A percentile compares a stretch with the other conserved stretches of the same genome.
These are phyloP conservation scores for Pogoniulus pusillus DNA, from an alignment of 2,797 vertebrate genomes.

Conservation along the genomic window DNA sequence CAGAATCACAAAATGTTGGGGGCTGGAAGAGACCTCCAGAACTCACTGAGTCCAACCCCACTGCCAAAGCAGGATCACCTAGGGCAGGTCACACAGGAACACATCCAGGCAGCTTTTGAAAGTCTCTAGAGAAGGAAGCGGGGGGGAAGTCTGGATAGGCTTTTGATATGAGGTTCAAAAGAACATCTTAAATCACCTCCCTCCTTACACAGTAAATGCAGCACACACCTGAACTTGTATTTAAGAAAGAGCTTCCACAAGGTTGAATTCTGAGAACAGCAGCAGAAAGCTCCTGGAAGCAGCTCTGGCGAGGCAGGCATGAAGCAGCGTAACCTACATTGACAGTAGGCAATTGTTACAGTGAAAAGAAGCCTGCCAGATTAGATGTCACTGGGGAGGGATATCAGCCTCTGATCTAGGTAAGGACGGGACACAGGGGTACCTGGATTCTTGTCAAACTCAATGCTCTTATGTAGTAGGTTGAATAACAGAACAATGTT, in stretches of 20 bases:
- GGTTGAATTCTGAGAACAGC: not conserved
- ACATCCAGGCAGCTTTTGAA: too few relatives aligned
- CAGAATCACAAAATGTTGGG: too few relatives aligned
- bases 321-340: not conserved
- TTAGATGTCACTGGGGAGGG: constrained; percentile 75
- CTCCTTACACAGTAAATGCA: not conserved
- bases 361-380: constrained; percentile 75
- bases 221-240: not conserved
- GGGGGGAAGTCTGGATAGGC: not conserved
- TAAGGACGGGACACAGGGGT: constrained; percentile 64
- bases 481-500: constrained; percentile 80
- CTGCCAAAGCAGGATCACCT: too few relatives aligned
- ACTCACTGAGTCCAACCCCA: too few relatives aligned
- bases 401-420: constrained; percentile 71
- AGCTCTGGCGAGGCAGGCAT: not conserved
- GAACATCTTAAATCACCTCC: not conserved
- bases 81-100: too few relatives aligned
- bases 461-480: constrained; percentile 73
- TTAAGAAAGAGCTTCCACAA: too few relatives aligned
- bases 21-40: too few relatives aligned
- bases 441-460: constrained; percentile 76
- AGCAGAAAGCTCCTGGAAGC: not conserved
- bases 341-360: constrained; percentile 77
- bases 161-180: not conserved
- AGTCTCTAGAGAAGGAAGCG: too few relatives aligned